These are phyloP conservation scores for Ephialtes manifestator DNA, from an alignment of 2,888 invertebrate genomes.

Conservation along the genomic window DNA sequence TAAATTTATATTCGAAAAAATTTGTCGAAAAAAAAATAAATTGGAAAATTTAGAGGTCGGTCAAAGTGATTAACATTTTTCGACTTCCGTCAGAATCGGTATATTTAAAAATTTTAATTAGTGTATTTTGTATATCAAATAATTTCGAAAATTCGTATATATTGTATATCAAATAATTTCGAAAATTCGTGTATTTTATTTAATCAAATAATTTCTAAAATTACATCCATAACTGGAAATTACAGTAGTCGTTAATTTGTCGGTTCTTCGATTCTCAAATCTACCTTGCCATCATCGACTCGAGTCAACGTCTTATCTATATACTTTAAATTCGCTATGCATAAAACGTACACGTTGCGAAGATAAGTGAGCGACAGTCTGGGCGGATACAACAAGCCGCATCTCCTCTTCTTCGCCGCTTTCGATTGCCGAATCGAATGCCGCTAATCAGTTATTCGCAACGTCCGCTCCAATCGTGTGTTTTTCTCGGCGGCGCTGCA, in stretches of 20 bases:
- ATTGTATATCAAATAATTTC: too few relatives aligned
- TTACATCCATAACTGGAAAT: too few relatives aligned
- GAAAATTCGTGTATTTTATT: too few relatives aligned
- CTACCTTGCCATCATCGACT: neutral
- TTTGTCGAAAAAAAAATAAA: too few relatives aligned
- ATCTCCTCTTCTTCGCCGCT: conserved; percentile 48
- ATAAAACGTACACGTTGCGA: conserved; percentile 29
- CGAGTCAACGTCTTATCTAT: neutral
- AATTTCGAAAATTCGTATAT: too few relatives aligned
- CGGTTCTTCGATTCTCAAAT: neutral
- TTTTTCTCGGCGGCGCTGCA: conserved; percentile 8
- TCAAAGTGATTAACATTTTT: too few relatives aligned
- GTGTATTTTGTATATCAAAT: too few relatives aligned
- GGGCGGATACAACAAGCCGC: conserved; percentile 50
- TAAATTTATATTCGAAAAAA: too few relatives aligned
- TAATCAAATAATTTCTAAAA: too few relatives aligned
- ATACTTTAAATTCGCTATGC: conserved; percentile 37
- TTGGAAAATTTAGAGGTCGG: too few relatives aligned
- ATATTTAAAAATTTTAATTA: too few relatives aligned
- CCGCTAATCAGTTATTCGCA: conserved; percentile 83
- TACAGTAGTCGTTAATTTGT: neutral
- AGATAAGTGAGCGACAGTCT: conserved; percentile 43
- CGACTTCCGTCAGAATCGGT: too few relatives aligned
- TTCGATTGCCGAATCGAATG: conserved; percentile 81
- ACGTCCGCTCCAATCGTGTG: conserved; percentile 70